phyloP scores from a whole-genome alignment of 2,113 vertebrate genomes.

The Thryonomys swinderianus region DNA sequence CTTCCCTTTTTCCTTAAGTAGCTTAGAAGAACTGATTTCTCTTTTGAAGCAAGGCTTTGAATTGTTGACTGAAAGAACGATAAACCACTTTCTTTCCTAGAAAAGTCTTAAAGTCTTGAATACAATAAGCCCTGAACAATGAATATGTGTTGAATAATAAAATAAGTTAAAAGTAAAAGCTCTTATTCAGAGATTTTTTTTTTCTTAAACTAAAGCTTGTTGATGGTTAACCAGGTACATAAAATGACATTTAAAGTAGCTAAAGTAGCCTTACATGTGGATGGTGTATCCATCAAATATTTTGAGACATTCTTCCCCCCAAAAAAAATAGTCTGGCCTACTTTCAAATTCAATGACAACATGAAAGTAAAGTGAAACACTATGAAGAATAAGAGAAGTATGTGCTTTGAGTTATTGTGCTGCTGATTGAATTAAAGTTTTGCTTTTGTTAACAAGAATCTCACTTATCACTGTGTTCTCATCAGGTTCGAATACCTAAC shows the following conservation, averaged over 20 bases:
- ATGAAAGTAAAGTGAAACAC: conserved; percentile 55
- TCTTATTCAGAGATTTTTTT: neutral
- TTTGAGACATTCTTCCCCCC: conserved; percentile 24
- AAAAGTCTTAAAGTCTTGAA: conserved; percentile 47
- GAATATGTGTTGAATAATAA: conserved; percentile 30
- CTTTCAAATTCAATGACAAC: conserved; percentile 68
- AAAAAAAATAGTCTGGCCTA: conserved; percentile 37
- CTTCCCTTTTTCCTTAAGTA: neutral
- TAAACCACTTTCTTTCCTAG: neutral
- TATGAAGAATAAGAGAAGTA: conserved; percentile 70
- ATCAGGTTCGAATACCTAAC: conserved; percentile 89
- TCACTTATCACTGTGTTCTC: conserved; percentile 93
- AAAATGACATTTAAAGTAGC: conserved; percentile 40
- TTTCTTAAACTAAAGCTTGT: neutral
- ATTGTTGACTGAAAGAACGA: neutral
- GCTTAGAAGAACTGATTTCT: conserved; percentile 13
- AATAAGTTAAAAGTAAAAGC: neutral
- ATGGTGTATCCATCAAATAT: neutral
- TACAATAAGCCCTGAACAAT: neutral
- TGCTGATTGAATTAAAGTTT: conserved; percentile 88
- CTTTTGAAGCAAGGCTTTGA: conserved; percentile 39
- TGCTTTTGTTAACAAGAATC: conserved; percentile 86
- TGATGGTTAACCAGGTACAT: neutral
- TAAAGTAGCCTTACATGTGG: conserved; percentile 38
- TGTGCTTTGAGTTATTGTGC: conserved; percentile 85